Evolutionary conservation across 1,140 invertebrate genomes (phyloP).

Genomic region (Cherax destructor): DNA sequence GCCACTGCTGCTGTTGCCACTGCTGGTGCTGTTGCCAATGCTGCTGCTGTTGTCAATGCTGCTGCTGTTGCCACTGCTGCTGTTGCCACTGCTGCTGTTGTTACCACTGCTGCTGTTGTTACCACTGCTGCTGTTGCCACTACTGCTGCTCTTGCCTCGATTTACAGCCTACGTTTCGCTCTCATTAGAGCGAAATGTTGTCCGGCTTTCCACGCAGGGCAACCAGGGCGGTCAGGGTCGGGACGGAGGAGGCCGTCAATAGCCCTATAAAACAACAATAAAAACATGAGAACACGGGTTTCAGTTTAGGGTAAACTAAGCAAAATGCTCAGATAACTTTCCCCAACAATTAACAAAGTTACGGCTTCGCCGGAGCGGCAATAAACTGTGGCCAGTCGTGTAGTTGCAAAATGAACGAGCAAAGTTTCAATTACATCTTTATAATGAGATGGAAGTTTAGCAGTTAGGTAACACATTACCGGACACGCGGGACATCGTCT

Average conservation of each 20-base stretch:
- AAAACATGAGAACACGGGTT: no score
- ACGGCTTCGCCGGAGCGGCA: neutral
- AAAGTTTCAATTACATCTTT: neutral
- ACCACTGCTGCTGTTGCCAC: neutral
- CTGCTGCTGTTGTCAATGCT: neutral
- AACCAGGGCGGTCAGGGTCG: no score
- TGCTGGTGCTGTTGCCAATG: neutral
- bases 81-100: neutral
- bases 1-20: no score
- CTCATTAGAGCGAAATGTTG: no score
- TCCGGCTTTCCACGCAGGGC: no score
- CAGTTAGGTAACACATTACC: neutral
- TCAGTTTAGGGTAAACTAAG: no score
- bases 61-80: neutral
- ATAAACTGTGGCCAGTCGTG: neutral
- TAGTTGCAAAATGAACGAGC: neutral
- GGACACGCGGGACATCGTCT: neutral
- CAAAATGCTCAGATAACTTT: no score
- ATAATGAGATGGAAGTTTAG: neutral
- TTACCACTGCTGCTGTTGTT: neutral
- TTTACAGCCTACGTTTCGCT: no score
- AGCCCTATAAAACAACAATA: no score
- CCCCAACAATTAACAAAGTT: neutral
- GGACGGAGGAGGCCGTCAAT: no score
- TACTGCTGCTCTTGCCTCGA: neutral